Conservation (phyloP, 2,113 vertebrate genomes). For the Cavia porcellus region DNA sequence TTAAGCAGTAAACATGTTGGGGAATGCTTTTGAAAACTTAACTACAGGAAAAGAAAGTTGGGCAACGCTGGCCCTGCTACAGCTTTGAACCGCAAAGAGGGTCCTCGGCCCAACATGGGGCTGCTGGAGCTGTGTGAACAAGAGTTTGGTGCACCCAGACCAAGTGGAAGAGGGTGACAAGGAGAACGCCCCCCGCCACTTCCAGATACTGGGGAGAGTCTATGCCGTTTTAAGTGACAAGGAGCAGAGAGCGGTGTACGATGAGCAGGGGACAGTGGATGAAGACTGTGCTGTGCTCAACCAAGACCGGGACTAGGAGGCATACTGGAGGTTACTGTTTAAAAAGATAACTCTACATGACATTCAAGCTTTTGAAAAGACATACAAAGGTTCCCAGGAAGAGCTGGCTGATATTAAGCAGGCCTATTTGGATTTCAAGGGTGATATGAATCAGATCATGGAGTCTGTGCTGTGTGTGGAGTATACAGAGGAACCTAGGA, state of each 20-base stretch:
- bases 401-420: constrained; percentile 91
- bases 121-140: constrained; percentile 89
- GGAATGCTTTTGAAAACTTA: not conserved
- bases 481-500: constrained; percentile 92
- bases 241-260: constrained; percentile 91
- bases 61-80: accelerated
- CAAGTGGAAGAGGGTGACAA: constrained; percentile 86
- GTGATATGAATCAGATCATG: constrained; percentile 93
- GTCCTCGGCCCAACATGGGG: constrained; percentile 83
- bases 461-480: constrained; percentile 88
- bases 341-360: constrained; percentile 93
- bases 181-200: constrained; percentile 91
- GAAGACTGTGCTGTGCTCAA: constrained; percentile 88
- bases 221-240: constrained; percentile 92
- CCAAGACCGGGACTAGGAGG: constrained; percentile 91
- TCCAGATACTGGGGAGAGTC: constrained; percentile 94
- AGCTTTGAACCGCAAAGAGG: accelerated
- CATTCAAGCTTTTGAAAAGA: constrained; percentile 92
- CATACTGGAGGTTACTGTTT: constrained; percentile 94
- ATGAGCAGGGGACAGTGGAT: constrained; percentile 93
- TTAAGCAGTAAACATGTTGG: not conserved
- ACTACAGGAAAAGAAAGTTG: constrained; percentile 60
- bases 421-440: constrained; percentile 91
- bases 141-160: constrained; percentile 93
- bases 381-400: constrained; percentile 92